Conservation (phyloP, 1,140 invertebrate genomes). For the Steinernema khuongi region DNA sequence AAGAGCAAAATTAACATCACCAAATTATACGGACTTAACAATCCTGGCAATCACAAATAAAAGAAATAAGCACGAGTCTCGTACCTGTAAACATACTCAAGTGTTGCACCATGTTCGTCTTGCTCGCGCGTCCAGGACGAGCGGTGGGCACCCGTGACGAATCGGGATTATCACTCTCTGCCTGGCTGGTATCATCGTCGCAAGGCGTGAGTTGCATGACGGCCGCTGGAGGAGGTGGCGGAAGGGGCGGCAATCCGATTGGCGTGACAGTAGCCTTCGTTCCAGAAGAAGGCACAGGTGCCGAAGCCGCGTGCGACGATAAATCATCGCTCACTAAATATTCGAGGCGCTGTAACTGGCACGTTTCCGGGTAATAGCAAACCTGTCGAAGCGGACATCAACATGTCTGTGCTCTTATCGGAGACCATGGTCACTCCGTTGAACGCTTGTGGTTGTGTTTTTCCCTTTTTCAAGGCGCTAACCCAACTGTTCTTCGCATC, state of each 20-base stretch:
- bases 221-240: slow-evolving; percentile 1
- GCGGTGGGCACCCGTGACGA: not conserved
- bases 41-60: not conserved
- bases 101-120: not conserved
- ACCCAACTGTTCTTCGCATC: slow-evolving; percentile 24
- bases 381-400: slow-evolving; percentile 1
- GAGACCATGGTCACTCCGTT: slow-evolving; percentile 28
- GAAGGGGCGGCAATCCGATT: not conserved
- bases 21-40: not conserved
- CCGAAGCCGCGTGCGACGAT: slow-evolving; percentile 19
- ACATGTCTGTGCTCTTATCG: slow-evolving; percentile 50
- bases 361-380: not conserved
- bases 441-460: not conserved
- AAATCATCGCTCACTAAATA: slow-evolving; percentile 28
- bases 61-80: not conserved
- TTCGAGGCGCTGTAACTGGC: not conserved
- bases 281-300: not conserved
- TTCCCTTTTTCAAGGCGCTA: slow-evolving; percentile 24
- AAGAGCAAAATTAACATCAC: too few relatives aligned
- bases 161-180: slow-evolving; percentile 5
- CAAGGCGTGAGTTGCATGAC: not conserved
- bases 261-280: not conserved
- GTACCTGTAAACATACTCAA: not conserved
- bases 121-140: not conserved
- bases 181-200: not conserved